Conservation (phyloP, 2,797 vertebrate genomes). For the Odontamblyopus lacepedii region DNA sequence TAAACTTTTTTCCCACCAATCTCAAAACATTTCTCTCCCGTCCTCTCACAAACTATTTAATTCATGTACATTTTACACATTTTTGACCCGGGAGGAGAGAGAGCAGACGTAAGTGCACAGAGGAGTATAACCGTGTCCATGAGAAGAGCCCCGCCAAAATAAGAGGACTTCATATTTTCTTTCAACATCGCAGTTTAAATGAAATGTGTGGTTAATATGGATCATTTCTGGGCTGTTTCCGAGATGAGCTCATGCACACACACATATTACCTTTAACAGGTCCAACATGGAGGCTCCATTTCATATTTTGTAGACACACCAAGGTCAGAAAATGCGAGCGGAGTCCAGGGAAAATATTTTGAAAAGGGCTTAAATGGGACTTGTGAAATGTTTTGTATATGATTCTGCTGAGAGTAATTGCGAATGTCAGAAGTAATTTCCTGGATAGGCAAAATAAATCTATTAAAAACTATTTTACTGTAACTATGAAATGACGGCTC, state of each 20-base stretch:
- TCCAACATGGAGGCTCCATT: conserved; percentile 51
- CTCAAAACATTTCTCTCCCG: conserved; percentile 23
- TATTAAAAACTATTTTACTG: not conserved
- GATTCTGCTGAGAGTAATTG: conserved; percentile 9
- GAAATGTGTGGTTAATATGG: conserved; percentile 60
- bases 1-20: conserved; percentile 13
- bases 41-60: conserved; percentile 38
- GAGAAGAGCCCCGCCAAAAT: conserved; percentile 45
- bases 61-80: conserved; percentile 26
- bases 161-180: conserved; percentile 37
- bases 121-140: conserved; percentile 34
- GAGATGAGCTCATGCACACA: conserved; percentile 66
- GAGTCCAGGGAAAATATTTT: conserved; percentile 53
- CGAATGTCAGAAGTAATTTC: conserved; percentile 7
- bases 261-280: conserved; percentile 46
- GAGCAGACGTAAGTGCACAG: conserved; percentile 4
- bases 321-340: conserved; percentile 29
- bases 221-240: conserved; percentile 59
- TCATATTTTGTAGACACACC: conserved; percentile 51
- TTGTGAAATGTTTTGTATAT: conserved; percentile 30
- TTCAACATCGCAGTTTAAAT: conserved; percentile 65
- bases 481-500: not conserved
- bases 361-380: conserved; percentile 24
- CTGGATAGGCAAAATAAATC: not conserved
- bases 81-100: conserved; percentile 37